Evolutionary conservation across 2,888 invertebrate species (phyloP).

Genomic region (Leistus spinibarbis): DNA sequence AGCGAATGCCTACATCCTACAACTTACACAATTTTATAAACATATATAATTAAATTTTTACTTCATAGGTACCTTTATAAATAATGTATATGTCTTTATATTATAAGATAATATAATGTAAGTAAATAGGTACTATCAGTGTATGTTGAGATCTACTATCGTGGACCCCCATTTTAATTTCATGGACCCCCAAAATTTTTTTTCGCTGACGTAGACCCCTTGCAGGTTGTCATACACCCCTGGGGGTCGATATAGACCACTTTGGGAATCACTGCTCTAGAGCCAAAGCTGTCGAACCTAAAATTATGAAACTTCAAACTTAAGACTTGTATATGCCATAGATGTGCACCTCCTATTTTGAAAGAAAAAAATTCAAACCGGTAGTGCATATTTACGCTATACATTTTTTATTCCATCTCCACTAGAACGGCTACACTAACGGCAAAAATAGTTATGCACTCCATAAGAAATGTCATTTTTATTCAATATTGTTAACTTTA

Average conservation of each 20-base stretch:
- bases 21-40: conserved; percentile 3
- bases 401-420: too few relatives aligned
- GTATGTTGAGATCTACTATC: background rate
- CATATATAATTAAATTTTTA: background rate
- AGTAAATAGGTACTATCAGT: background rate
- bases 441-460: too few relatives aligned
- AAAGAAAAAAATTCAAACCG: too few relatives aligned
- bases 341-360: too few relatives aligned
- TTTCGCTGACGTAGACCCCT: conserved; percentile 3
- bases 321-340: too few relatives aligned
- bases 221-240: conserved; percentile 2
- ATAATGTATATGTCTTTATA: background rate
- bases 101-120: background rate
- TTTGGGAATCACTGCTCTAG: background rate
- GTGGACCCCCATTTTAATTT: conserved; percentile 7
- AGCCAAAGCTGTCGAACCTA: too few relatives aligned
- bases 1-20: background rate
- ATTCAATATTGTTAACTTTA: too few relatives aligned
- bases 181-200: conserved; percentile 9
- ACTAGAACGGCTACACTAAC: too few relatives aligned
- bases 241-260: background rate
- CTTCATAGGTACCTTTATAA: too few relatives aligned
- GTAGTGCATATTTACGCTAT: too few relatives aligned
- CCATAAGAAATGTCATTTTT: too few relatives aligned
- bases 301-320: too few relatives aligned